These are phyloP conservation scores for Mythimna pallens DNA, from an alignment of 2,888 invertebrate genomes.

Conservation along the genomic window DNA sequence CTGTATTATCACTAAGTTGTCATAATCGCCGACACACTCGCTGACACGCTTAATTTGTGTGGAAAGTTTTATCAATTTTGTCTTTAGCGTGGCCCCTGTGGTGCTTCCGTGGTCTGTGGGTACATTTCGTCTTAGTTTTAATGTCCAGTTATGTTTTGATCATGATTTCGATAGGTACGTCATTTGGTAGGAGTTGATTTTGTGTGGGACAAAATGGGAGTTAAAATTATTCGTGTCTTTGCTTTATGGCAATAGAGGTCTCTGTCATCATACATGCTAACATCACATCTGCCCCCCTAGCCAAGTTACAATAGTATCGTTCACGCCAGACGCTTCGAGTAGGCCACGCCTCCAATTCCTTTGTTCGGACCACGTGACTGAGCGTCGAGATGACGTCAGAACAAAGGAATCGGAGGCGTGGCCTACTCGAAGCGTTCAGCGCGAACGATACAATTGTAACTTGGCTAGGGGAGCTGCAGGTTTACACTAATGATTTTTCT, in stretches of 20 bases:
- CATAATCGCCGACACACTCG: neutral
- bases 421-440: too few relatives aligned
- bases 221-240: neutral
- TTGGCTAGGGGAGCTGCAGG: too few relatives aligned
- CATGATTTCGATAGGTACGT: constrained; percentile 31
- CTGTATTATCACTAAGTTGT: too few relatives aligned
- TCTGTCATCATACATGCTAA: neutral
- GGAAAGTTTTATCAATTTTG: neutral
- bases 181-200: constrained; percentile 4
- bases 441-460: too few relatives aligned
- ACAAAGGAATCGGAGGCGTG: too few relatives aligned
- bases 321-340: too few relatives aligned
- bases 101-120: neutral
- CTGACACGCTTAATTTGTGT: neutral
- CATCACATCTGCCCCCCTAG: too few relatives aligned
- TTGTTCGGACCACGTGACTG: too few relatives aligned
- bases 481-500: too few relatives aligned
- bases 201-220: constrained; percentile 2
- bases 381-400: too few relatives aligned
- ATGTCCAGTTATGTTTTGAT: constrained; percentile 14
- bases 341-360: too few relatives aligned
- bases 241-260: neutral
- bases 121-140: constrained; percentile 27
- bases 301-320: too few relatives aligned
- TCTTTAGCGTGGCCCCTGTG: neutral